Base-by-base conservation (phyloP, 2,797 vertebrate species). In the Semotilus atromaculatus region DNA sequence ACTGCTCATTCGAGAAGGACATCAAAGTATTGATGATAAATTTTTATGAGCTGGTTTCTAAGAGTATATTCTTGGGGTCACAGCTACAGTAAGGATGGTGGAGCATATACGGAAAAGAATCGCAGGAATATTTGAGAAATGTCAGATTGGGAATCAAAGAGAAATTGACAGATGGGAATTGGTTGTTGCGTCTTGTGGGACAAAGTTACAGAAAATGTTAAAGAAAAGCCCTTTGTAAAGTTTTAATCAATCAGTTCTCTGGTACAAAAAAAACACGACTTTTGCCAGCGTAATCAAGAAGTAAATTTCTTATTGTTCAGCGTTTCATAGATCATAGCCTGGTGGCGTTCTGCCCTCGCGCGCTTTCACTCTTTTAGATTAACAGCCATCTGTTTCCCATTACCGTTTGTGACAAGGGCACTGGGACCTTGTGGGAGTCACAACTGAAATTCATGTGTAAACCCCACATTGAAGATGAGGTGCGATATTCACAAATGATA, bases 301-400 rank as follows among this genome's bases (percentile, higher is more conserved):
- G 81, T 68, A 80, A 68, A 82, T 84, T 45, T 84, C 62, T 76
- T 87, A 85, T 86, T 89, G 85, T 87, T 71, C 55, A 88, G 67
- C 7, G 36, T 84, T 80, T 58, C 70, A 88, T 86, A 90, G 86
- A 90, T 86, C 80, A 85, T 76, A 88, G 79, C 74, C 62, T 40
- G 43, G 36, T 77, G 74, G 76, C 31, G 86, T 88, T 87, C 82
- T 89, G 85, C 89, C 77, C 83, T 88, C 81, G 67, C 75, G 67
- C 7, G 38, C 83, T 81, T 87, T 85, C 75, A 82, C 80, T 62
- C 77, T 74, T 85, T 66, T 78, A 90, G 90, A 91, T 92, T 90
- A 90, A 88, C 87, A 88, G 83, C 90, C 90, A 88, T 91, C 90
- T 92, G 90, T 88, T 89, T 87, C 72, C 51, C 87, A 86, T 88